These are phyloP conservation scores for Strigamia crassipes DNA, from an alignment of 2,888 invertebrate species.

Conservation along the genomic window DNA sequence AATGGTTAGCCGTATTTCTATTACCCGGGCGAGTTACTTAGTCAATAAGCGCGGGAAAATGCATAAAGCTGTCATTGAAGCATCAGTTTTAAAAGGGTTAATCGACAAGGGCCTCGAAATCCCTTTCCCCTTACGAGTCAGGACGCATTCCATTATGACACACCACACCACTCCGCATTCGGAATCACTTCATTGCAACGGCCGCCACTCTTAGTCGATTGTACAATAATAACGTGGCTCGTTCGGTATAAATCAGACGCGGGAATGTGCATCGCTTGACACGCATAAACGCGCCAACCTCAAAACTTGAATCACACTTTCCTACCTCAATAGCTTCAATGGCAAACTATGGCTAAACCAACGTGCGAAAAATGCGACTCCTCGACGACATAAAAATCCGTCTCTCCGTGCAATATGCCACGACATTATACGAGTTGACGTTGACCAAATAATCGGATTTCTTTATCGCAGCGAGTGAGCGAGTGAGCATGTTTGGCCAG, in stretches of 20 bases:
- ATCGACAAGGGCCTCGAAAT: slow-evolving; percentile 5
- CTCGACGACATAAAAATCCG: neutral
- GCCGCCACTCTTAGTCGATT: slow-evolving; percentile 15
- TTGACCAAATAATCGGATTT: too few relatives aligned
- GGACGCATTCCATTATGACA: slow-evolving; percentile 12
- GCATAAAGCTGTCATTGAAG: neutral
- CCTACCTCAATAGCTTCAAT: slow-evolving; percentile 8
- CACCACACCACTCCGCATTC: neutral
- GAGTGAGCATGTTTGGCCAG: too few relatives aligned
- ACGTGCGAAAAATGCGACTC: neutral
- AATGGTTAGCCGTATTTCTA: neutral
- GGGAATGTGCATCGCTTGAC: slow-evolving; percentile 29
- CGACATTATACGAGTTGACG: neutral
- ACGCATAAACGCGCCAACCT: slow-evolving; percentile 2
- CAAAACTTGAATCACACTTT: slow-evolving; percentile 11
- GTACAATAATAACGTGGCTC: slow-evolving; percentile 23
- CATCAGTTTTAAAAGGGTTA: slow-evolving; percentile 35
- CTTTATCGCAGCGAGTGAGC: too few relatives aligned
- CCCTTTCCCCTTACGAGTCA: neutral
- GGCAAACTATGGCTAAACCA: slow-evolving; percentile 17
- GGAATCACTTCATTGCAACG: slow-evolving; percentile 26
- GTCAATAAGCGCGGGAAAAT: neutral
- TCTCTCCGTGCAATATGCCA: neutral
- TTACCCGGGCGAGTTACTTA: neutral
- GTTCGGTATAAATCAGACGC: slow-evolving; percentile 5